Evolutionary conservation across 2,113 vertebrate genomes (phyloP).

Genomic region (Tachysurus fulvidraco): DNA sequence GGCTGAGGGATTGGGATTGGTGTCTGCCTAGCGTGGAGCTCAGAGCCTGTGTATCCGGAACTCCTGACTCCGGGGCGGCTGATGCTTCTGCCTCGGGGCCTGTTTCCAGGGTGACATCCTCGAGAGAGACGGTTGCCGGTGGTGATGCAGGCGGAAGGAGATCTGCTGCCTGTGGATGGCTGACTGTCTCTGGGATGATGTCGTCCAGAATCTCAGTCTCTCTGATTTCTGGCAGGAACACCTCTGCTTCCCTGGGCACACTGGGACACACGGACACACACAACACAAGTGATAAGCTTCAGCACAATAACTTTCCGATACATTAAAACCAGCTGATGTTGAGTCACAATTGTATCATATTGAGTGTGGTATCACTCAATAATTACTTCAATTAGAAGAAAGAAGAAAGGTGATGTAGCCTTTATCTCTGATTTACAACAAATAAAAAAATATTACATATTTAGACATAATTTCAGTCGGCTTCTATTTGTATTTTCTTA

Average conservation of each 20-base stretch:
- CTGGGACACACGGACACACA: background rate
- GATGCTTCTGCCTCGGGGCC: slow-evolving; percentile 44
- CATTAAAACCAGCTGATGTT: background rate
- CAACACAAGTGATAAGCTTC: background rate
- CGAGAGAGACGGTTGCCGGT: slow-evolving; percentile 12
- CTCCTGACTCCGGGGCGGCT: slow-evolving; percentile 65
- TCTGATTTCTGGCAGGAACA: slow-evolving; percentile 16
- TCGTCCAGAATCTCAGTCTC: slow-evolving; percentile 44
- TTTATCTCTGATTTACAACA: background rate
- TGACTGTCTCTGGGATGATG: background rate
- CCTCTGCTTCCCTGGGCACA: background rate
- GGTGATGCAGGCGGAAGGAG: background rate
- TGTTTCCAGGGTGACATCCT: slow-evolving; percentile 25
- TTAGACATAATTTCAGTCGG: no score
- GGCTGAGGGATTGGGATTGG: slow-evolving; percentile 79
- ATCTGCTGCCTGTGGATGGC: slow-evolving; percentile 14
- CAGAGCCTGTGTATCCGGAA: slow-evolving; percentile 40
- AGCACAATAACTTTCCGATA: background rate
- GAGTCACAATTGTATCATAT: background rate
- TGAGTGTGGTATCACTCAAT: background rate
- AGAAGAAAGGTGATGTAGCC: background rate
- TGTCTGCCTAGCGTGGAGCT: slow-evolving; percentile 57
- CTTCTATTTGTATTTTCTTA: background rate
- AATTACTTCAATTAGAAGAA: no score
- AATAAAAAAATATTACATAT: background rate